These are phyloP conservation scores for Zalophus californianus DNA, from an alignment of 2,797 vertebrate genomes.

Conservation along the genomic window DNA sequence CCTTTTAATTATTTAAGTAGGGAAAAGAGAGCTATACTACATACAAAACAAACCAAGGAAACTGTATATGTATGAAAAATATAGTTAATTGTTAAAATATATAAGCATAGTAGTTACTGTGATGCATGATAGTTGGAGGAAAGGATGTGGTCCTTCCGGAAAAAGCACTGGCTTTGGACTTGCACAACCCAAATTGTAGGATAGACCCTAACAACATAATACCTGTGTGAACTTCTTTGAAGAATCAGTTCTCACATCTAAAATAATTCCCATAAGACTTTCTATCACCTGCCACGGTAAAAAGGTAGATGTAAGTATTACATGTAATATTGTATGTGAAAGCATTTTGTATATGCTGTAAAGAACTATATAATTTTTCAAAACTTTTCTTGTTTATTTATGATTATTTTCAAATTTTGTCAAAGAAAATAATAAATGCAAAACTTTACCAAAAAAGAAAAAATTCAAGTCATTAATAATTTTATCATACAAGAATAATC, in stretches of 20 bases:
- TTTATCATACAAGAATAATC: background rate
- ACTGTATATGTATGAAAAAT: background rate
- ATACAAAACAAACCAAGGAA: background rate
- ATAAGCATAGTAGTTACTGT: background rate
- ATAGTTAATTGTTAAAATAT: background rate
- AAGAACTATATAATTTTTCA: background rate
- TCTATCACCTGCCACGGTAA: background rate
- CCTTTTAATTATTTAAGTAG: slow-evolving; percentile 33
- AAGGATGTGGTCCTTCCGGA: background rate
- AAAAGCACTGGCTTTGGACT: background rate
- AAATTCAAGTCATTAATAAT: background rate
- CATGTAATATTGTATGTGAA: background rate
- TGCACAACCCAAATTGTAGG: background rate
- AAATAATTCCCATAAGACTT: background rate
- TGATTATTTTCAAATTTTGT: background rate
- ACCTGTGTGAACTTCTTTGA: background rate
- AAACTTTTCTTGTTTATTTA: background rate
- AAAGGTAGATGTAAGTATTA: background rate
- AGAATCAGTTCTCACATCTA: background rate
- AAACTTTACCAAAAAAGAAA: background rate
- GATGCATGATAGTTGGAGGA: background rate
- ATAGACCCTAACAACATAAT: background rate
- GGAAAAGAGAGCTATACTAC: background rate
- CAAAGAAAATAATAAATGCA: background rate
- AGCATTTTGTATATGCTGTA: background rate